A percentile compares a stretch with the other conserved stretches of the same genome.
Conservation (phyloP, 1,140 invertebrate genomes). For the Triops cancriformis region DNA sequence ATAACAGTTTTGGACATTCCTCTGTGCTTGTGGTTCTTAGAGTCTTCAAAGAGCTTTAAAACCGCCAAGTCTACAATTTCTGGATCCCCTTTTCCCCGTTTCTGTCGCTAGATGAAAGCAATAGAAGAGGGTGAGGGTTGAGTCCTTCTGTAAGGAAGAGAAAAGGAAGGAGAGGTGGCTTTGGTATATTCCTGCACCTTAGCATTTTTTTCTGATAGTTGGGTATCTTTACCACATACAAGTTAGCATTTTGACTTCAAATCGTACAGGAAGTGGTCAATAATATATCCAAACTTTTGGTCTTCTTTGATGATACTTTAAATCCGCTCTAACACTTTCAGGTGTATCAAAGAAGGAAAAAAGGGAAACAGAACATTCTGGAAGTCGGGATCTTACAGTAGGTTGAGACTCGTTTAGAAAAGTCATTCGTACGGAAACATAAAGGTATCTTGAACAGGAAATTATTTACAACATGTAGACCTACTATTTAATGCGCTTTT, state of each 20-base stretch:
- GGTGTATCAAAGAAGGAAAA: too few relatives aligned
- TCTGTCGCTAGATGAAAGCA: not conserved
- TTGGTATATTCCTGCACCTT: not conserved
- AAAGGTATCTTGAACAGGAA: too few relatives aligned
- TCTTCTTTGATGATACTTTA: too few relatives aligned
- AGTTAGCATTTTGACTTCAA: not conserved
- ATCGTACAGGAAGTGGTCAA: not conserved
- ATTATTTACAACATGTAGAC: too few relatives aligned
- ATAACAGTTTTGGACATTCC: not conserved
- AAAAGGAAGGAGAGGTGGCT: not conserved
- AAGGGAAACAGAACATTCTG: too few relatives aligned
- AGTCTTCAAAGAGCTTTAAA: not conserved
- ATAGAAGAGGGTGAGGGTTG: not conserved
- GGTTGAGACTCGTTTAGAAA: too few relatives aligned
- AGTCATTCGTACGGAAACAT: too few relatives aligned
- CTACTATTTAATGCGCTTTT: too few relatives aligned
- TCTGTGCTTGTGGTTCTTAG: not conserved
- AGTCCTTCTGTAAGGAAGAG: not conserved
- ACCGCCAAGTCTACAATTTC: not conserved
- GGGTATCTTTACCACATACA: not conserved
- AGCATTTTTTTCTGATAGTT: not conserved
- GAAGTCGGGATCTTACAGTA: too few relatives aligned
- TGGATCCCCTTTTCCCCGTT: not conserved
- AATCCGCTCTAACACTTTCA: too few relatives aligned
- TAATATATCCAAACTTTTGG: too few relatives aligned